These are phyloP conservation scores for Varecia variegata DNA, from an alignment of 2,797 vertebrate species.

Conservation along the genomic window DNA sequence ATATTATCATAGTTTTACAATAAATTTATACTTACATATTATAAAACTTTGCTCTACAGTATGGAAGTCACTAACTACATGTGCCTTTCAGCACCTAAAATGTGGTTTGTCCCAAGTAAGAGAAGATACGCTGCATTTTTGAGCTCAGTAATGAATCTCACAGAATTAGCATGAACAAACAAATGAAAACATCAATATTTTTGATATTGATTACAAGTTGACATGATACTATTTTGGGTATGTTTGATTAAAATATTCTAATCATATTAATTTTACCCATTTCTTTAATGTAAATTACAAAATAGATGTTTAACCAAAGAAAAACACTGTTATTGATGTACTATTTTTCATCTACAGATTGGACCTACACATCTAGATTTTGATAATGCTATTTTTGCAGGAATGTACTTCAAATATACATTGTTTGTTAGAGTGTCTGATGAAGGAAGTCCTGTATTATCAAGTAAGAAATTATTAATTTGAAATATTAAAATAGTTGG, in stretches of 20 bases:
- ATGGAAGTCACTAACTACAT: neutral
- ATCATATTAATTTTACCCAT: neutral
- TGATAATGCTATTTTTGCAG: constrained; percentile 61
- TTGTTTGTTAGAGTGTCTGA: constrained; percentile 56
- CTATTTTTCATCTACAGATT: constrained; percentile 40
- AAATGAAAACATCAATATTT: neutral
- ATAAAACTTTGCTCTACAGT: neutral
- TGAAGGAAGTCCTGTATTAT: constrained; percentile 50
- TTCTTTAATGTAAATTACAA: neutral
- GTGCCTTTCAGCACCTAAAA: neutral
- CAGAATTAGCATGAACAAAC: neutral
- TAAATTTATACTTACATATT: neutral
- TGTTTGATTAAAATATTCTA: neutral
- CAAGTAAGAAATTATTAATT: constrained; percentile 66
- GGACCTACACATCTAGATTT: constrained; percentile 56
- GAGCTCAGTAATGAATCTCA: neutral
- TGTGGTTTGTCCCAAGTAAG: neutral
- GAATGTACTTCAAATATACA: constrained; percentile 67
- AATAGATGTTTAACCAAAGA: neutral
- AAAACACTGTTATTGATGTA: neutral
- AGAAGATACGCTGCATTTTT: neutral
- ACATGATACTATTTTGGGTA: neutral
- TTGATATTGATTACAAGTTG: neutral
- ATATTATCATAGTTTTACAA: neutral
- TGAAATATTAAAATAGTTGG: constrained; percentile 29